Evolutionary conservation across 2,888 invertebrate genomes (phyloP).

Genomic region (Megalurothrips usitatus): DNA sequence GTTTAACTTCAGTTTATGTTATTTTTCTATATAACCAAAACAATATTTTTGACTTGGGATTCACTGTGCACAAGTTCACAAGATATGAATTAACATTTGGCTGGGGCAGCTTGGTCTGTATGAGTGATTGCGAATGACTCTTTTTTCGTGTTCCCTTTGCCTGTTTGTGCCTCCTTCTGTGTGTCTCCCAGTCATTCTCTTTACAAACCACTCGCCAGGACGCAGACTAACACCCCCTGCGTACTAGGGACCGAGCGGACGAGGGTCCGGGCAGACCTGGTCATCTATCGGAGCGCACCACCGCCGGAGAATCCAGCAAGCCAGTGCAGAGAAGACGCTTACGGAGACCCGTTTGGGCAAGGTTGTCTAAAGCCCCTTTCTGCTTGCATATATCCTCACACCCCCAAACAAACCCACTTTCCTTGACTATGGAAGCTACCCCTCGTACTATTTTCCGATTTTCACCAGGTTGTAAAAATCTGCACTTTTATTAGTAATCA

Average conservation of each 20-base stretch:
- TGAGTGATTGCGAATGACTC: slow-evolving; percentile 11
- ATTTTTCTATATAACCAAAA: too few relatives aligned
- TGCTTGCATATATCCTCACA: slow-evolving; percentile 15
- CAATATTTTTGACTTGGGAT: too few relatives aligned
- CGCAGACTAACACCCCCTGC: slow-evolving; percentile 21
- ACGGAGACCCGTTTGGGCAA: slow-evolving; percentile 77
- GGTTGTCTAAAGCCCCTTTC: slow-evolving; percentile 45
- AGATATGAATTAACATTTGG: background rate
- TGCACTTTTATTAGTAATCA: too few relatives aligned
- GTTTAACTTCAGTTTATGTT: too few relatives aligned
- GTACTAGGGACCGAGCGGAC: slow-evolving; percentile 25
- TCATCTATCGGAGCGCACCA: slow-evolving; percentile 38
- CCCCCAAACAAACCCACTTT: background rate
- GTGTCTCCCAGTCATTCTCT: background rate
- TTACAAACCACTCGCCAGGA: background rate
- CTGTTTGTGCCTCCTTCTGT: background rate
- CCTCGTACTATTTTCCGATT: too few relatives aligned
- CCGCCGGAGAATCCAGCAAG: slow-evolving; percentile 51
- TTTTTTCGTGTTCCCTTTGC: slow-evolving; percentile 14
- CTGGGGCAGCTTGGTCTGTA: background rate
- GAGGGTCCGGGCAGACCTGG: slow-evolving; percentile 28
- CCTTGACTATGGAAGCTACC: background rate
- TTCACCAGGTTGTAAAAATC: too few relatives aligned
- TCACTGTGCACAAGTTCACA: background rate
- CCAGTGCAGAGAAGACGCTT: slow-evolving; percentile 62